Conservation (phyloP, 1,140 invertebrate genomes). For the Ctenoplectra terminalis region DNA sequence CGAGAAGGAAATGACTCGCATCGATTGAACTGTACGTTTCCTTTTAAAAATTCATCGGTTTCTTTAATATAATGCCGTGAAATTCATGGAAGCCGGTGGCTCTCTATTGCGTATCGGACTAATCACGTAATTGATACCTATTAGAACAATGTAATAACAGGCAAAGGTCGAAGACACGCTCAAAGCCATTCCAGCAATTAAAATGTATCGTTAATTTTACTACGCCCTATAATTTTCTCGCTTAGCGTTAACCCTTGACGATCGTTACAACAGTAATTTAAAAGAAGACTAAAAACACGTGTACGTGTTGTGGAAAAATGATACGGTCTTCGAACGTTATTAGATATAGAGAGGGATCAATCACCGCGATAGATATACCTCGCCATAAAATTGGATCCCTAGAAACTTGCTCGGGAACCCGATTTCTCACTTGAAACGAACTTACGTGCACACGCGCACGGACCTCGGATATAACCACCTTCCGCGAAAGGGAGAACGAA, state of each 20-base stretch:
- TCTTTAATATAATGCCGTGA: neutral
- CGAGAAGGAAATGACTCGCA: neutral
- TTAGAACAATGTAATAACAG: constrained; percentile 44
- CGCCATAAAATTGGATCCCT: constrained; percentile 8
- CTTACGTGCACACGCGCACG: neutral
- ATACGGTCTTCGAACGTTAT: neutral
- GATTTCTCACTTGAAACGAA: constrained; percentile 29
- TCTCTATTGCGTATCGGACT: constrained; percentile 16
- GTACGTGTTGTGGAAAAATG: neutral
- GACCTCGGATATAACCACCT: neutral
- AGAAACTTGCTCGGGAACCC: neutral
- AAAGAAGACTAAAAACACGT: neutral
- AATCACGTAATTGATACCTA: constrained; percentile 37
- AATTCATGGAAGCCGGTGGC: constrained; percentile 10
- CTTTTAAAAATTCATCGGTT: neutral
- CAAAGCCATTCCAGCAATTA: constrained; percentile 11
- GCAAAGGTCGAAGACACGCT: constrained; percentile 38
- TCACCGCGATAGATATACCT: neutral
- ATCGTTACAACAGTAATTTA: neutral
- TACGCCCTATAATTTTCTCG: neutral
- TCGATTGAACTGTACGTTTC: neutral
- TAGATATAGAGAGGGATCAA: neutral
- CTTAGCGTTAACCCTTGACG: neutral
- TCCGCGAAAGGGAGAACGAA: constrained; percentile 23
- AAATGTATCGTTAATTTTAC: constrained; percentile 19